Evolutionary conservation across 2,113 vertebrate species (phyloP), one percentile per base, ranked within the genome.

Genomic region (Phyllostomus discolor): DNA sequence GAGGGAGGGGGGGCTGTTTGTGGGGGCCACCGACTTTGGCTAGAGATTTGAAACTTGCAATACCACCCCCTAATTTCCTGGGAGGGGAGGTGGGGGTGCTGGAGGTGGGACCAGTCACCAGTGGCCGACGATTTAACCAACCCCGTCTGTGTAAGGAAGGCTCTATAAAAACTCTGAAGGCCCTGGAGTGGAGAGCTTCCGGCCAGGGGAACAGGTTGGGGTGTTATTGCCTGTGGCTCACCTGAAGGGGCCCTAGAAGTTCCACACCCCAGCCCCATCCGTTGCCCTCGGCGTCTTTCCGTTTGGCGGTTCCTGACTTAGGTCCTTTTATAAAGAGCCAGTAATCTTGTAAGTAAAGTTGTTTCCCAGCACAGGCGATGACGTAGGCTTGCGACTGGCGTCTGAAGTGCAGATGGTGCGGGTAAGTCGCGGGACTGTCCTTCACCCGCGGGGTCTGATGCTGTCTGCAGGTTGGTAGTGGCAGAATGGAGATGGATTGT

Each of bases 321-420:
- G 19, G 35, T 22, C 85, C 38, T 82, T 62, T 62, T 73, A 31
- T 62, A 59, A 72, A 31, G n/a, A 91, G 26, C 38, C 0, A 1
- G 62, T 64, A 15, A 88, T 81, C 66, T 73, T 15, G 66, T 43
- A 73, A 88, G 85, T 88, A 33, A 82, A 81, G 52, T 64, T 3
- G 3, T 38, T 43, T 16, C 19, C 41, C 50, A 94, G n/a, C 43
- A 59, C 75, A 72, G 33, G 14, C 33, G 19, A 62, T 14, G 70
- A 4, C 24, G 3, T 41, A 66, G 26, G 4, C 10, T 72, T 62
- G 66, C 24, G 33, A 3, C 52, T 94, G 43, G 54, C 28, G 3
- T 52, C 22, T n/a, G 52, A 73, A 73, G 35, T 50, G 26, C 35
- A 16, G 17, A 10, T 59, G 17, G 24, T 4, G 26, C 20, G 15